Evolutionary conservation across 2,797 vertebrate genomes (phyloP).

Genomic region (Gymnothorax reevesii): DNA sequence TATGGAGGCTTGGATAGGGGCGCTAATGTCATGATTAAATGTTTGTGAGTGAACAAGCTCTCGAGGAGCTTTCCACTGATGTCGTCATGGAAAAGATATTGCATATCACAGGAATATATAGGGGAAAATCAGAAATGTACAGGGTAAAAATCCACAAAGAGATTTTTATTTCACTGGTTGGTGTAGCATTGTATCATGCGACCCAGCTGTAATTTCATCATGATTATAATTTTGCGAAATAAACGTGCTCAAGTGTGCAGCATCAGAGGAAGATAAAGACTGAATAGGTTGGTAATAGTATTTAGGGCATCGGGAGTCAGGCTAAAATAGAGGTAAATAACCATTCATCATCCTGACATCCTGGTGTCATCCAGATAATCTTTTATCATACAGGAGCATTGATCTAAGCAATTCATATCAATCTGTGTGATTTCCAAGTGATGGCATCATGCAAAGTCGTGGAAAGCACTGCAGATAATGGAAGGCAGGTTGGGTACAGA

Average conservation of each 20-base stretch:
- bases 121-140: too few relatives aligned
- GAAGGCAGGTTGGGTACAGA: slow-evolving; percentile 60
- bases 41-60: not conserved
- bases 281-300: slow-evolving; percentile 56
- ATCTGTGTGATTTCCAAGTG: not conserved
- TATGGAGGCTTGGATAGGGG: not conserved
- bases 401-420: slow-evolving; percentile 54
- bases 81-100: not conserved
- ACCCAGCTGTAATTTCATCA: slow-evolving; percentile 44
- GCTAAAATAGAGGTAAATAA: slow-evolving; percentile 64
- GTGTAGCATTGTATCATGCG: slow-evolving; percentile 31
- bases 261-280: slow-evolving; percentile 62
- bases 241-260: slow-evolving; percentile 46
- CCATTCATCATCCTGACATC: slow-evolving; percentile 66
- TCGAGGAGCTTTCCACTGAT: not conserved
- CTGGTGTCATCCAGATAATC: slow-evolving; percentile 67
- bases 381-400: slow-evolving; percentile 56
- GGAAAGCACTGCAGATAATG: slow-evolving; percentile 68
- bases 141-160: not conserved
- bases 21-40: not conserved
- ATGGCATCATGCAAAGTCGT: slow-evolving; percentile 53
- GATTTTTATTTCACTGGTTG: slow-evolving; percentile 25
- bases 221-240: slow-evolving; percentile 66
- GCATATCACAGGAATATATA: not conserved
- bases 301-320: slow-evolving; percentile 45